phyloP scores from a whole-genome alignment of 2,113 vertebrate species.

The Dipodomys merriami region DNA sequence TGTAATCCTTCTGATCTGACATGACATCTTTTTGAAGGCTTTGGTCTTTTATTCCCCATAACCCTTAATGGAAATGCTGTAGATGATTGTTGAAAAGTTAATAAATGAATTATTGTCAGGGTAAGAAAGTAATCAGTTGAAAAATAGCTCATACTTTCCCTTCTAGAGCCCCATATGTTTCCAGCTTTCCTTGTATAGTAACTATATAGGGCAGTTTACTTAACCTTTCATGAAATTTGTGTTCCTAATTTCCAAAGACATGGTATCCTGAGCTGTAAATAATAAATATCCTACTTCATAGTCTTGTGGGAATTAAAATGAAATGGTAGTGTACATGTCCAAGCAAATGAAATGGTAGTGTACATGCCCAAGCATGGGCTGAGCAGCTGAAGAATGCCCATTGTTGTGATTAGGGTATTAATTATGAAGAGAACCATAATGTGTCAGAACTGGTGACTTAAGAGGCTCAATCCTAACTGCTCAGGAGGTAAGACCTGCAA shows the following conservation, averaged over 20 bases:
- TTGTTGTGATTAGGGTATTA: neutral
- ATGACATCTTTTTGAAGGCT: neutral
- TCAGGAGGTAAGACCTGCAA: no score
- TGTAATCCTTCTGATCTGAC: constrained; percentile 6
- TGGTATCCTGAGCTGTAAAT: constrained; percentile 22
- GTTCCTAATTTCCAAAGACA: neutral
- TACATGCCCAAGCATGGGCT: neutral
- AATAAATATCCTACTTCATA: neutral
- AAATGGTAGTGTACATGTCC: neutral
- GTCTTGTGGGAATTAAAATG: neutral
- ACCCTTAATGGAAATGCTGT: neutral
- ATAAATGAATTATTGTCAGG: constrained; percentile 21
- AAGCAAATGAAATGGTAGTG: neutral
- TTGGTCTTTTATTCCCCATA: neutral
- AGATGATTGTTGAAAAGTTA: neutral
- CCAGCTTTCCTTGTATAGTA: neutral
- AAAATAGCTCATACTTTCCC: neutral
- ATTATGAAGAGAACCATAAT: constrained; percentile 15
- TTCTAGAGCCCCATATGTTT: neutral
- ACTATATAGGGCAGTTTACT: neutral
- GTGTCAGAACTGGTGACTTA: no score
- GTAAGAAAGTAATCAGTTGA: neutral
- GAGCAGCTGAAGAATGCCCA: neutral
- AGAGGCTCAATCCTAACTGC: no score
- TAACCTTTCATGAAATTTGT: neutral